These are phyloP conservation scores for Garrulus glandarius DNA, from an alignment of 2,797 vertebrate species.

Conservation along the genomic window DNA sequence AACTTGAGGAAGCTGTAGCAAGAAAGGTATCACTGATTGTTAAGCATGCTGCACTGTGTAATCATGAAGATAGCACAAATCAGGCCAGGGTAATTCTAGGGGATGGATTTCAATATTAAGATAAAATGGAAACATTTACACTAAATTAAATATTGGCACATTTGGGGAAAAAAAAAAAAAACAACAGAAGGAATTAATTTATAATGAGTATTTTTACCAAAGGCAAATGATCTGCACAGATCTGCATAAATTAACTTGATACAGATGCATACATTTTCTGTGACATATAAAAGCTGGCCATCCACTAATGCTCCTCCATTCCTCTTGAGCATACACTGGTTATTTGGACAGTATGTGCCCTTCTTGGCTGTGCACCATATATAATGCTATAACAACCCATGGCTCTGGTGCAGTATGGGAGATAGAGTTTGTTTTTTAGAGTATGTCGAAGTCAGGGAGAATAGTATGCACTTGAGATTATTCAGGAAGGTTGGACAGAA, in stretches of 20 bases:
- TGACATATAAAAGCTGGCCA: background rate
- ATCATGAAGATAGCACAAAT: background rate
- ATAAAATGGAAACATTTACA: background rate
- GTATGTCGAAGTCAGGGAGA: accelerated
- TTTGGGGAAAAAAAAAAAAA: background rate
- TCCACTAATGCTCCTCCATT: background rate
- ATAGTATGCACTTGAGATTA: background rate
- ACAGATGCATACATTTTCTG: background rate
- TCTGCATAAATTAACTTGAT: background rate
- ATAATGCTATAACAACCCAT: background rate
- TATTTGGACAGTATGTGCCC: background rate
- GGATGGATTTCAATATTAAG: background rate
- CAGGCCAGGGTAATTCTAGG: background rate
- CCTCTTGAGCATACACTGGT: no score
- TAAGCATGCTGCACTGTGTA: background rate
- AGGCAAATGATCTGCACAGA: background rate
- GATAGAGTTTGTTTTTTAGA: background rate
- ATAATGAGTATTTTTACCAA: background rate
- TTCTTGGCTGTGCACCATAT: background rate
- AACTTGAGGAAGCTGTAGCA: background rate
- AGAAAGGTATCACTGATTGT: background rate
- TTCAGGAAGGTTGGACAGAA: background rate
- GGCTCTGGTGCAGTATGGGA: background rate
- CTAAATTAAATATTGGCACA: background rate
- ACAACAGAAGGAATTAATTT: background rate